Percentiles rank a stretch among this genome's conserved stretches.
These are phyloP conservation scores for Botia almorhae DNA, from an alignment of 2,797 vertebrate species.

Conservation along the genomic window DNA sequence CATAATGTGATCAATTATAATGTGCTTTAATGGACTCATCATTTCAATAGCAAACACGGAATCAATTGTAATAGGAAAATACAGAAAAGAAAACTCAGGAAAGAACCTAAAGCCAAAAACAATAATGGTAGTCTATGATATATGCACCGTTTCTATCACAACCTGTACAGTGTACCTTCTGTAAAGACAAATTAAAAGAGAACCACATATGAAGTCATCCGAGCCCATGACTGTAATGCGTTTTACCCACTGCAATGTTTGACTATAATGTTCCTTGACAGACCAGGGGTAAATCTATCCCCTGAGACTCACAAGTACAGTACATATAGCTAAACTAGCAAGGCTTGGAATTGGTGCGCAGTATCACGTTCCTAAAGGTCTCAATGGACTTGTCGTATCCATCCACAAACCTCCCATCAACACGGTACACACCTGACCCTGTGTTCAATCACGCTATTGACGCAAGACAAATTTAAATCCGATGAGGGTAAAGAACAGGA, in stretches of 20 bases:
- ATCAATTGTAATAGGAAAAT: not conserved
- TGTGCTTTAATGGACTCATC: not conserved
- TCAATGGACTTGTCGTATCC: slow-evolving; percentile 28
- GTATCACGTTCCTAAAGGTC: slow-evolving; percentile 46
- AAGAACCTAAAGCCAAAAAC: not conserved
- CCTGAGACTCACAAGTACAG: slow-evolving; percentile 44
- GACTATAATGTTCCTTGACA: slow-evolving; percentile 52
- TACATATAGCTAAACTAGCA: slow-evolving; percentile 39
- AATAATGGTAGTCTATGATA: slow-evolving; percentile 25
- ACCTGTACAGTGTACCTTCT: not conserved
- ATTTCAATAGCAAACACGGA: not conserved
- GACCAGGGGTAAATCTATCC: slow-evolving; percentile 47
- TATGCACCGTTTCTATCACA: slow-evolving; percentile 20
- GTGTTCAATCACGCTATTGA: slow-evolving; percentile 39
- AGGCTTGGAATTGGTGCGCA: slow-evolving; percentile 24
- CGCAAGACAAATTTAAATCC: slow-evolving; percentile 20
- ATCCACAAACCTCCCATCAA: slow-evolving; percentile 31
- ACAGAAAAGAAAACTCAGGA: not conserved
- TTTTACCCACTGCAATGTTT: slow-evolving; percentile 52
- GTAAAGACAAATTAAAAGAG: slow-evolving; percentile 36
- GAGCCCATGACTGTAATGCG: slow-evolving; percentile 25
- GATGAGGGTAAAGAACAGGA: slow-evolving; percentile 18
- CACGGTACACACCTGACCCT: slow-evolving; percentile 40
- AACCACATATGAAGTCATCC: slow-evolving; percentile 43
- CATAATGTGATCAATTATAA: not conserved